Base-by-base conservation (phyloP, 2,888 invertebrate genomes). In the Drosophila algonquin region DNA sequence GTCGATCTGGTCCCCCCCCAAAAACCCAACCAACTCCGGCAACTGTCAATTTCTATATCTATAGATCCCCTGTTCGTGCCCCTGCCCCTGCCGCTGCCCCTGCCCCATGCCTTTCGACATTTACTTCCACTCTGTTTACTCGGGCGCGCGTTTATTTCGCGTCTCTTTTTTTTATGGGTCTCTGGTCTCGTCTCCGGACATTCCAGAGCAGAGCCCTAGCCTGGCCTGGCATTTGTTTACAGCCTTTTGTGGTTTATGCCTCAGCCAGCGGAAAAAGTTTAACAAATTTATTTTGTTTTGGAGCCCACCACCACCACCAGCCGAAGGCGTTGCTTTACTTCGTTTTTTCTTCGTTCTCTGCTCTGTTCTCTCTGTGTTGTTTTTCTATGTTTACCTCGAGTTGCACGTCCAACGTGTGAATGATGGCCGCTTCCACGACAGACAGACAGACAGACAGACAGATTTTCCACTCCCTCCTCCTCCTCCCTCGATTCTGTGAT, bases 11-110 rank as follows among this genome's bases (percentile, higher is more conserved):
- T 44, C 21, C n/a, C 16, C n/a, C 18, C 18, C 18, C 18, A 18
- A 7, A 24, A 21, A 30, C 14, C 40, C 40, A 7, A 40, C 18
- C 40, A 2, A 40, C 18, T 35, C 16, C 47, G 52, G 50, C 50
- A 65, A 70, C 81, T 84, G 84, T 84, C 82, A 81, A 70, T 76
- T 70, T 65, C 58, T 62, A 73, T 80, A 75, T 77, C 76, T 79
- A 70, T 72, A 65, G 74, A 76, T 65, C 64, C 55, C 59, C 47
- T 40, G 40, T 24, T 24, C 24, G 24, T 4, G 24, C 24, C 24
- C 40, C 40, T 6, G 40, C 40, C 40, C 2, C 7, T 18, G 40
- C 40, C 40, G 1, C 14, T 40, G 40, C 6, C 7, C 14, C 40
- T 3, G 10, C 10, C 32, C 32, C 10, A 46, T 60, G 81, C 60